These are phyloP conservation scores for Herpetotheres cachinnans DNA, from an alignment of 2,113 vertebrate species.

Conservation along the genomic window DNA sequence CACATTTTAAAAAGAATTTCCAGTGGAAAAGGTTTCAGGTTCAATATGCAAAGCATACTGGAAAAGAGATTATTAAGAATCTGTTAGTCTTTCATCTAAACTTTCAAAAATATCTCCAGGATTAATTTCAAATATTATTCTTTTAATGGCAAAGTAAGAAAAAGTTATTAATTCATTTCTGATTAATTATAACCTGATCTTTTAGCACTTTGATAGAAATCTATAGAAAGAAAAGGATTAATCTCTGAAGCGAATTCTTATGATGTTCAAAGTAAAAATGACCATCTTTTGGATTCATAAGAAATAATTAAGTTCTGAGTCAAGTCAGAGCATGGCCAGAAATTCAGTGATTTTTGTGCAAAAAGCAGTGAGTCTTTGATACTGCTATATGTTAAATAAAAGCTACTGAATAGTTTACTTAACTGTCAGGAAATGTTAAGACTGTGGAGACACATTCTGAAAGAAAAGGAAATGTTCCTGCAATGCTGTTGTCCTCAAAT, in stretches of 20 bases:
- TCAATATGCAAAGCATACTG: background rate
- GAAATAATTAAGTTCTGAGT: background rate
- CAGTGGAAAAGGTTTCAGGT: background rate
- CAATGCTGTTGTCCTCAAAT: background rate
- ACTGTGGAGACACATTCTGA: background rate
- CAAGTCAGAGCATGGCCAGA: background rate
- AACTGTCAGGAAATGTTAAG: background rate
- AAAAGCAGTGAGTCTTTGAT: background rate
- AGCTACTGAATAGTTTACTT: background rate
- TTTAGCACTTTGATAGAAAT: background rate
- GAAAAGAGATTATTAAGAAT: background rate
- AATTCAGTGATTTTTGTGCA: background rate
- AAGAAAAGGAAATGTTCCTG: background rate
- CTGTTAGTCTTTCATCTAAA: background rate
- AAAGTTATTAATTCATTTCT: background rate
- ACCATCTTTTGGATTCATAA: background rate
- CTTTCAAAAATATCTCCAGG: background rate
- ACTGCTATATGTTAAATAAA: background rate
- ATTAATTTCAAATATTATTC: background rate
- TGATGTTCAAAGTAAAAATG: background rate
- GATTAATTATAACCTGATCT: background rate
- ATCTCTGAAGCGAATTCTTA: background rate
- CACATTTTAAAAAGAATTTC: background rate
- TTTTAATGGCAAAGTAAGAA: background rate
- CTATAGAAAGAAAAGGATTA: background rate